Evolutionary conservation across 2,888 invertebrate species (phyloP).

Genomic region (Eupithecia exiguata): DNA sequence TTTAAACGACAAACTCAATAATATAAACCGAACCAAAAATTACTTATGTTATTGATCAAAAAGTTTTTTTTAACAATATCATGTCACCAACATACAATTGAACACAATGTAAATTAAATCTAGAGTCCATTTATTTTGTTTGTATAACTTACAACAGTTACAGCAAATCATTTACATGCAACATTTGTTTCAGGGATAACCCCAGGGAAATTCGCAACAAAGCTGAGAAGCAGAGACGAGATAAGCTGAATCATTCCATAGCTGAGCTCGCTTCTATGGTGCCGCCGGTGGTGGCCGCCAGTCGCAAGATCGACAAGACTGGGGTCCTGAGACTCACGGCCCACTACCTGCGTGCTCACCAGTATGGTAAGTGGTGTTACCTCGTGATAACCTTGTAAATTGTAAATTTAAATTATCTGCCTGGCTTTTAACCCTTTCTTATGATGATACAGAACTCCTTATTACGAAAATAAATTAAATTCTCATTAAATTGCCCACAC

Average conservation of each 20-base stretch:
- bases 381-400: too few relatives aligned
- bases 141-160: neutral
- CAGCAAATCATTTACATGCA: neutral
- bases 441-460: too few relatives aligned
- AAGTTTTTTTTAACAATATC: neutral
- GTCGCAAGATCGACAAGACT: conserved; percentile 94
- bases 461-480: too few relatives aligned
- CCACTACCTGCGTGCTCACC: conserved; percentile 90
- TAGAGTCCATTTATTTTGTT: neutral
- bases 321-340: conserved; percentile 93
- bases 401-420: too few relatives aligned
- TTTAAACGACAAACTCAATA: too few relatives aligned
- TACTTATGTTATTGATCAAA: too few relatives aligned
- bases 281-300: conserved; percentile 90
- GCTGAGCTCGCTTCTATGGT: conserved; percentile 91
- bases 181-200: conserved; percentile 58
- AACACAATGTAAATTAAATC: neutral
- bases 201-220: conserved; percentile 90
- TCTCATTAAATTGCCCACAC: too few relatives aligned
- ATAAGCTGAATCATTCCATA: conserved; percentile 93
- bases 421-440: too few relatives aligned
- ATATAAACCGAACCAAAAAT: too few relatives aligned
- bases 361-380: conserved; percentile 72
- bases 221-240: conserved; percentile 95
- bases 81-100: neutral